Evolutionary conservation across 2,113 vertebrate species (phyloP).

Genomic region (Ammodytes marinus): DNA sequence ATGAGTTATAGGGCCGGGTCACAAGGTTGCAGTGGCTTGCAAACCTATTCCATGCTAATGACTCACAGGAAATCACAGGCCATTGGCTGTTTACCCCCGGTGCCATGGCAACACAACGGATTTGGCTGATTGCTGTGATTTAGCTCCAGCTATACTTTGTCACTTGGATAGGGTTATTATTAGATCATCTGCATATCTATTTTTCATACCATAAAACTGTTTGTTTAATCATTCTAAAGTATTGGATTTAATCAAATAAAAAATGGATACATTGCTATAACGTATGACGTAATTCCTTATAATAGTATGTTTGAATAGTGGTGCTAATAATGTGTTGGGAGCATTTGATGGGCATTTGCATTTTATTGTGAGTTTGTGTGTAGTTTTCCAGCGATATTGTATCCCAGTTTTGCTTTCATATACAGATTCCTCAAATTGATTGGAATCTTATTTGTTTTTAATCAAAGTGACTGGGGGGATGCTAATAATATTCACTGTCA

Average conservation of each 20-base stretch:
- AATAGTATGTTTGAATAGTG: neutral
- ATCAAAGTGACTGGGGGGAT: slow-evolving; percentile 79
- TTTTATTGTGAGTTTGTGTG: slow-evolving; percentile 41
- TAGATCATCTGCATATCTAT: slow-evolving; percentile 27
- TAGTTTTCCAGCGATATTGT: slow-evolving; percentile 36
- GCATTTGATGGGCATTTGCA: slow-evolving; percentile 21
- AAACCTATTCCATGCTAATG: slow-evolving; percentile 87
- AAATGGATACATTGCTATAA: slow-evolving; percentile 9
- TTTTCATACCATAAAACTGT: neutral
- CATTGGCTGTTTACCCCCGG: slow-evolving; percentile 74
- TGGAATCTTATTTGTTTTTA: slow-evolving; percentile 83
- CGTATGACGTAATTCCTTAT: neutral
- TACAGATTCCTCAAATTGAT: slow-evolving; percentile 65
- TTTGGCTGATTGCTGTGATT: slow-evolving; percentile 58
- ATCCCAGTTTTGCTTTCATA: slow-evolving; percentile 58
- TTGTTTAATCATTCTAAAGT: slow-evolving; percentile 18
- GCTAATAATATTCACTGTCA: slow-evolving; percentile 80
- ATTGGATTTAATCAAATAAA: slow-evolving; percentile 39
- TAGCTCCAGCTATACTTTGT: slow-evolving; percentile 15
- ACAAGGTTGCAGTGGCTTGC: slow-evolving; percentile 78
- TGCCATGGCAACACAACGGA: slow-evolving; percentile 65
- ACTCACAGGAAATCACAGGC: slow-evolving; percentile 82
- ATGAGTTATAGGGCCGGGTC: slow-evolving; percentile 84
- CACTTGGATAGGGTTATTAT: slow-evolving; percentile 31
- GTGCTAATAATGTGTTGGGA: slow-evolving; percentile 18